Evolutionary conservation across 2,888 invertebrate species (phyloP), one percentile per base, ranked within the genome.

Genomic region (Heliconius aoede): DNA sequence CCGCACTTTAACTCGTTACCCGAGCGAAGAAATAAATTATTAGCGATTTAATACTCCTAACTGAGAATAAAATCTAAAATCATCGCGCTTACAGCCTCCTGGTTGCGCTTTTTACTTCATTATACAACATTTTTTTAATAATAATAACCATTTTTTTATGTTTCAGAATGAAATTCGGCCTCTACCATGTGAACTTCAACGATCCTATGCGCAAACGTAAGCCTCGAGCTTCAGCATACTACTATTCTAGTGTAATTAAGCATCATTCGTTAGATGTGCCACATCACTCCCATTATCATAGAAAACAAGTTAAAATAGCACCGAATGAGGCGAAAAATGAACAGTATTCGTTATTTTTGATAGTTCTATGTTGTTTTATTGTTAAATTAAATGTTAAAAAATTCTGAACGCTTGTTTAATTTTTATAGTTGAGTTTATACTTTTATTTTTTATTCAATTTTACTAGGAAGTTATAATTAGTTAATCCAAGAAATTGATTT

Each of bases 121-220:
- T 11, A 1, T 46, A 15, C 46, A 8, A 13, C 9, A 46, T 51
- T 28, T 28, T 46, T 46, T 9, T 1, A 11, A 26, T 7, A 28
- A 55, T 55, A 55, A 55, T 51, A n/a, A 51, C 8, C 8, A n/a
- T n/a, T 21, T 46, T 46, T 46, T 76, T 76, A 85, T 87, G 87
- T 46, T 89, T 64, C 86, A 95, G 95, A 1, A 86, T 91, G 76
- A 95, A 94, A 82, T 96, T 96, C 84, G 97, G 97, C 0, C 84
- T 97, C 1, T 95, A 95, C 81, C 91, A 95, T 1, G 90, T 90
- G 5, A 84, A 90, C 75, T 89, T 87, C 81, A 65, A 79, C 0
- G 82, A 85, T 9, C 82, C 83, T 0, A 30, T 79, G 9, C 85
- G 87, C 4, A 81, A 81, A 7, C 85, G 90, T 4, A 85, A 84